A percentile compares a stretch with the other conserved stretches of the same genome.
Conservation (phyloP, 2,888 invertebrate species). For the Zele albiditarsus region DNA sequence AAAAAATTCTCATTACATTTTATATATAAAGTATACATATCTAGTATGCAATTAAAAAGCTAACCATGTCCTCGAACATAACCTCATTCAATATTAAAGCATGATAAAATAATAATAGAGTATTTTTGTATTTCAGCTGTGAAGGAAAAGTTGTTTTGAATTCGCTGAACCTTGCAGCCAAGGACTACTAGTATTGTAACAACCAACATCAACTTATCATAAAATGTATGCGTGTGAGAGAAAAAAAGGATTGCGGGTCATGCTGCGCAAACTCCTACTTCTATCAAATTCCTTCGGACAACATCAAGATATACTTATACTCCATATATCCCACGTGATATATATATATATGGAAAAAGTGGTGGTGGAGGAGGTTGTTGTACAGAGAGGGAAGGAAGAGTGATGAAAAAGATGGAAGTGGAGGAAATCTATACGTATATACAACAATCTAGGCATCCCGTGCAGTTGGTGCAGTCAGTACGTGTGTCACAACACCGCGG, state of each 20-base stretch:
- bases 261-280: not conserved
- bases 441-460: constrained; percentile 2
- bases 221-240: not conserved
- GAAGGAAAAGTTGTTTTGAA: not conserved
- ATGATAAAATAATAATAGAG: not conserved
- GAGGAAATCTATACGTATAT: not conserved
- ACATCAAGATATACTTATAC: not conserved
- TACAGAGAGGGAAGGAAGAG: not conserved
- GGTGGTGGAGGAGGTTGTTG: not conserved
- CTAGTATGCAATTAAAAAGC: not conserved
- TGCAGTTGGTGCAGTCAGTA: constrained; percentile 3
- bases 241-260: not conserved
- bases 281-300: not conserved
- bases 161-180: not conserved
- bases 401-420: not conserved
- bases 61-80: not conserved
- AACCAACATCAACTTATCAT: not conserved
- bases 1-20: not conserved
- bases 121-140: not conserved
- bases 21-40: not conserved
- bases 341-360: not conserved
- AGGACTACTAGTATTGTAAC: not conserved
- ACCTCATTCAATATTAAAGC: not conserved
- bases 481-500: not conserved
- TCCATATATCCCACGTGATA: not conserved